Evolutionary conservation across 2,888 invertebrate species (phyloP).

Genomic region (Harpalus rubripes): DNA sequence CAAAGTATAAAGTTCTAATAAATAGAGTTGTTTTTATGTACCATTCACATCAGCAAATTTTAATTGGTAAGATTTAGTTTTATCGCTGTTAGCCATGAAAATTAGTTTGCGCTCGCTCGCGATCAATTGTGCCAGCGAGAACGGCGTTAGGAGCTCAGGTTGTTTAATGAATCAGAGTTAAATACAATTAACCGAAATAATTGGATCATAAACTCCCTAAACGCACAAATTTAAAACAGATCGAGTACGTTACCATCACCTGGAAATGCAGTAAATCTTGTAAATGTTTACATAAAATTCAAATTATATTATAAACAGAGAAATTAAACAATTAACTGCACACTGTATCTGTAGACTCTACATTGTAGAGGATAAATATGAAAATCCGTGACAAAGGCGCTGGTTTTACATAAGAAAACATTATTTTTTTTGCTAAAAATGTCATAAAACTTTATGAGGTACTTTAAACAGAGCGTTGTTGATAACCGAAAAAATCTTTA

Average conservation of each 20-base stretch:
- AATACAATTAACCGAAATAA: conserved; percentile 47
- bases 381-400: too few species aligned
- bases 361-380: too few species aligned
- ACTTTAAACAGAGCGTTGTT: too few species aligned
- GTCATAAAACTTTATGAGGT: too few species aligned
- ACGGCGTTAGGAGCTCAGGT: not conserved
- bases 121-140: not conserved
- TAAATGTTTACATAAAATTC: not conserved
- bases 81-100: conserved; percentile 30
- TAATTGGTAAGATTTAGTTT: conserved; percentile 46
- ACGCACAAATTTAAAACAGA: conserved; percentile 40
- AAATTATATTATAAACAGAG: not conserved
- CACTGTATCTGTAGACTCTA: too few species aligned
- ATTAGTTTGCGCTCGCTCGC: conserved; percentile 11
- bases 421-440: too few species aligned
- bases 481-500: too few species aligned
- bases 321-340: not conserved
- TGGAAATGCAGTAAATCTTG: not conserved
- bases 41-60: conserved; percentile 12
- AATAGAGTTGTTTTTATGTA: conserved; percentile 19
- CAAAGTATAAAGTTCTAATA: not conserved
- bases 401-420: too few species aligned
- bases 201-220: conserved; percentile 55
- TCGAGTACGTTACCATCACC: conserved; percentile 1
- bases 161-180: conserved; percentile 53